Percentiles rank a stretch among this genome's conserved stretches.
Conservation (phyloP, 2,888 invertebrate genomes). For the Pseudanteris insignis region DNA sequence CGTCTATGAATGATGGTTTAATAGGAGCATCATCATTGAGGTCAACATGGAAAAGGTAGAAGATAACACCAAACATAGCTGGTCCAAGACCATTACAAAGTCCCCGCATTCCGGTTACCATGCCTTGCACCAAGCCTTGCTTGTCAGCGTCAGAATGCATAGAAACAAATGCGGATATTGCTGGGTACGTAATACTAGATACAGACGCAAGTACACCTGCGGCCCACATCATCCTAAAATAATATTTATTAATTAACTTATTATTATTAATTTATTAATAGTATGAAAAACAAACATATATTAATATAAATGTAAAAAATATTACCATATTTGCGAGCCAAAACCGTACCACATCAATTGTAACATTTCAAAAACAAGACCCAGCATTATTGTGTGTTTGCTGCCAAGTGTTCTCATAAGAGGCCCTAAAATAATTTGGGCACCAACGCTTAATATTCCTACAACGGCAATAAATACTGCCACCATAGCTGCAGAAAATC, state of each 20-base stretch:
- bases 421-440: conserved; percentile 86
- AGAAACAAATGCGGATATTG: conserved; percentile 98
- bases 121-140: conserved; percentile 95
- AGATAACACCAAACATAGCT: conserved; percentile 97
- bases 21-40: conserved; percentile 77
- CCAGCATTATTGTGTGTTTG: conserved; percentile 97
- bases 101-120: conserved; percentile 98
- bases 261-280: neutral
- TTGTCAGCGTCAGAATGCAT: conserved; percentile 97
- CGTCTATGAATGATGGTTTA: conserved; percentile 65
- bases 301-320: conserved; percentile 7
- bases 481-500: conserved; percentile 93
- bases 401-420: conserved; percentile 82
- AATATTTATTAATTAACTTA: neutral
- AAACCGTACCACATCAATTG: conserved; percentile 98
- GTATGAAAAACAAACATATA: too few species aligned
- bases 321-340: conserved; percentile 90
- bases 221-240: conserved; percentile 95
- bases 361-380: conserved; percentile 94
- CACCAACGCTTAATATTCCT: conserved; percentile 93
- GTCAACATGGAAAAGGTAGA: conserved; percentile 98
- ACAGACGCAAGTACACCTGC: conserved; percentile 96
- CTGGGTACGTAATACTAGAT: conserved; percentile 97
- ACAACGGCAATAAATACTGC: conserved; percentile 97
- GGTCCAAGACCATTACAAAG: conserved; percentile 98